Evolutionary conservation across 2,113 vertebrate species (phyloP), one percentile per base, ranked within the genome.

Genomic region (Syngnathoides biaculeatus): DNA sequence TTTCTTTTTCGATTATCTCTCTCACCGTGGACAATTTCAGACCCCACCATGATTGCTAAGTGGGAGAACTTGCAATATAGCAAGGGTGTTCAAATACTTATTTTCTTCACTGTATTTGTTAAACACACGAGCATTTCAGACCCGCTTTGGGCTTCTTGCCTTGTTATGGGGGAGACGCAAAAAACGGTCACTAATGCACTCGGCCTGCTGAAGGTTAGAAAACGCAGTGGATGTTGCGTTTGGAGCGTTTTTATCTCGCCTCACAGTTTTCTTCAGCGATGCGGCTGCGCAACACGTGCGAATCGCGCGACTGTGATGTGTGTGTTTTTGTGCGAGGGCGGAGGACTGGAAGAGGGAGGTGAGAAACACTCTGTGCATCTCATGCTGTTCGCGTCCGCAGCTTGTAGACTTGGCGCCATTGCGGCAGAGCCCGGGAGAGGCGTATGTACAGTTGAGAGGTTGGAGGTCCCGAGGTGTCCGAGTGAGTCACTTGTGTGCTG

Each of bases 121-220:
- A 75, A 84, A 87, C 79, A 74, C 68, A 80, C 80, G 81, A 85
- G 73, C 77, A 79, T 85, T 87, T 88, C 84, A 83, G 82, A 75
- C 80, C 76, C 80, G 76, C 85, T 83, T 81, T 81, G 70, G 65
- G 76, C 81, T 81, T 76, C 75, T 82, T 82, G 71, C 81, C 81
- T 78, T 82, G 78, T 1, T 75, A 45, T 79, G 77, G 86, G 86
- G 74, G 81, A 87, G 71, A 69, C 56, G 62, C 68, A 73, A 22
- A 22, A 80, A 88, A 89, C 89, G 90, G 89, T 89, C 88, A 89
- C 84, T 84, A 84, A 86, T 86, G 84, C 76, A 84, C 77, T 82
- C 75, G 48, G 78, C 64, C 64, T 67, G 83, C 84, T 83, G 83
- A 83, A 84, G 73, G 74, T 81, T 75, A 67, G 72, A 81, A 82